A percentile compares a stretch with the other conserved stretches of the same genome.
Evolutionary conservation across 2,888 invertebrate species (phyloP).

Genomic region (Isotomurus palustris): DNA sequence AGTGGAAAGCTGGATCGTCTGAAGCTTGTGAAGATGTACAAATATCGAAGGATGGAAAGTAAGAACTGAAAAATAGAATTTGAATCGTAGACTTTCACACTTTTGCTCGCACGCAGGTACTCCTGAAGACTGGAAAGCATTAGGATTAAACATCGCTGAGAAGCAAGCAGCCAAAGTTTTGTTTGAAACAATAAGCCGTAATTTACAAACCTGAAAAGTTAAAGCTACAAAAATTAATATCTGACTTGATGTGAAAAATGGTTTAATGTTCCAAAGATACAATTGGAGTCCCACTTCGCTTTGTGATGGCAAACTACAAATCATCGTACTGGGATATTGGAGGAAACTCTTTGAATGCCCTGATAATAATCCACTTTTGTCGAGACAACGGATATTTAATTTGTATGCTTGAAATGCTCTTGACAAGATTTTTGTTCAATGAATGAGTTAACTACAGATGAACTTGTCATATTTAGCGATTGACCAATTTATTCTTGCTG

Average conservation of each 20-base stretch:
- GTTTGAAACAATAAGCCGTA: slow-evolving; percentile 18
- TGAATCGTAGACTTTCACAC: too few relatives aligned
- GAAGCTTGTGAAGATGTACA: slow-evolving; percentile 22
- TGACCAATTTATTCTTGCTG: slow-evolving; percentile 17
- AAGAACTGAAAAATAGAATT: too few relatives aligned
- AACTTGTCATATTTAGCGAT: slow-evolving; percentile 18
- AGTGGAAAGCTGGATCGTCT: slow-evolving; percentile 27
- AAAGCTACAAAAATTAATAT: slow-evolving; percentile 1
- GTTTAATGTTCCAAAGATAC: slow-evolving; percentile 8
- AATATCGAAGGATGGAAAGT: slow-evolving; percentile 15
- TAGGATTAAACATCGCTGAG: slow-evolving; percentile 10
- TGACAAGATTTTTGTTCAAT: too few relatives aligned
- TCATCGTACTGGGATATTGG: slow-evolving; percentile 79
- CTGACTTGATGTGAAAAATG: not conserved
- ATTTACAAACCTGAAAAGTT: not conserved
- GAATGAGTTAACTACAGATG: too few relatives aligned
- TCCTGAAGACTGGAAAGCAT: slow-evolving; percentile 23
- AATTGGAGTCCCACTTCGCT: slow-evolving; percentile 54
- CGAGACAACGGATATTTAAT: slow-evolving; percentile 72
- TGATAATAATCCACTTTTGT: slow-evolving; percentile 70
- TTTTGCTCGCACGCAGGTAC: too few relatives aligned
- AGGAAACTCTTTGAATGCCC: slow-evolving; percentile 79
- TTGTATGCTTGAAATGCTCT: slow-evolving; percentile 53
- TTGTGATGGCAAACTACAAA: slow-evolving; percentile 57
- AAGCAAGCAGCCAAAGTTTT: slow-evolving; percentile 22